Base-by-base conservation (phyloP, 1,140 invertebrate species). In the Sminthurinus signatus region DNA sequence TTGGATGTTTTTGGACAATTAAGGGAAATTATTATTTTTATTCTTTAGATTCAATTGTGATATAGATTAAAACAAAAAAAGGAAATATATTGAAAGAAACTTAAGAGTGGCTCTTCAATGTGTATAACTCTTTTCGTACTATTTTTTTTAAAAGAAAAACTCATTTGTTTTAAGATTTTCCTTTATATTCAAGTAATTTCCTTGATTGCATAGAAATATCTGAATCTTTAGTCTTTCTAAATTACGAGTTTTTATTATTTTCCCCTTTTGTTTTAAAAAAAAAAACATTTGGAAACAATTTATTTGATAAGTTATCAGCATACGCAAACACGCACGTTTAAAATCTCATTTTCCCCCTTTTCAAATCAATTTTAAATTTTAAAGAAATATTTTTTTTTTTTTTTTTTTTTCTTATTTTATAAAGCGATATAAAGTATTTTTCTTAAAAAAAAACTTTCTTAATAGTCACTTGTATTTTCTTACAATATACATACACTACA, bases 251-350 rank as follows among this genome's bases (percentile, higher is more conserved):
- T 17, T 8, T 17, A 39, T 8, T 39, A 39, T 39, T 39, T 39
- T 17, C 36, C 36, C 36, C 36, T 39, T 39, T 39, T 39, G 8
- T 39, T 39, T 8, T 39, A 39, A 39, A 39, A 10, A 10, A 17
- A 8, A n/a, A 46, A 5, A 46, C 44, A n/a, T 46, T 46, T 46
- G 21, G 21, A 46, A n/a, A 46, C 44, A 46, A 46, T 55, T 58
- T 46, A 23, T 52, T 54, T 60, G 42, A 42, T 61, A 65, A 39
- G 39, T 65, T 52, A 65, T 46, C 67, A 69, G 52, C 59, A 62
- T 31, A 31, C 67, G 64, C 67, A 69, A 69, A 69, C 67, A 69
- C 31, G 63, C 67, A 48, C 58, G 59, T 39, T 64, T n/a, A n/a
- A n/a, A n/a, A n/a, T n/a, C n/a, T n/a, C n/a, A 68, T 65, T 31